A percentile compares a stretch with the other conserved stretches of the same genome.
These are phyloP conservation scores for Xyliphius kryptos DNA, from an alignment of 2,113 vertebrate genomes.

Conservation along the genomic window DNA sequence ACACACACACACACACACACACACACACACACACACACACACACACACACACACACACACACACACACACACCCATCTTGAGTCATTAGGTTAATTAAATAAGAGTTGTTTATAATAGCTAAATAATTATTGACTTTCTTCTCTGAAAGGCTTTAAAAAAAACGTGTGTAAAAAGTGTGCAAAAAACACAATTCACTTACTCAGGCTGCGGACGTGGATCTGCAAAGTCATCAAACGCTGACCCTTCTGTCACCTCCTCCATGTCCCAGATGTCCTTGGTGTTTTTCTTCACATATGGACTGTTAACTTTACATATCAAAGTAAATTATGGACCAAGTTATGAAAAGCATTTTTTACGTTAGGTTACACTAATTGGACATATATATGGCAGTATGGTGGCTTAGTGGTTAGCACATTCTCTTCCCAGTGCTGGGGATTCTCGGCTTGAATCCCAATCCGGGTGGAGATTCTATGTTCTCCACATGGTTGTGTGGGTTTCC, in stretches of 20 bases:
- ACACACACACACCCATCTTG: slow-evolving; percentile 73
- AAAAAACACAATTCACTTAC: slow-evolving; percentile 64
- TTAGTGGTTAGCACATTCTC: too few species aligned
- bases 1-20: too few species aligned
- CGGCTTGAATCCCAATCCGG: too few species aligned
- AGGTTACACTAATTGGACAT: not conserved
- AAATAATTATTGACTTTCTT: too few species aligned
- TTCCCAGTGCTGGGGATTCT: too few species aligned
- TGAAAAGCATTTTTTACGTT: not conserved
- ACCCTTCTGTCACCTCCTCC: slow-evolving; percentile 75
- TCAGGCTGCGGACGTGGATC: slow-evolving; percentile 82
- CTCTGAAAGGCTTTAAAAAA: not conserved
- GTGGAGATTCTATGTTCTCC: too few species aligned
- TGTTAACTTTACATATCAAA: slow-evolving; percentile 28
- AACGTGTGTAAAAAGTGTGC: not conserved
- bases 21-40: too few species aligned
- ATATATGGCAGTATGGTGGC: too few species aligned
- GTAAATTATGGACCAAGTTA: not conserved
- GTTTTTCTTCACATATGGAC: slow-evolving; percentile 47
- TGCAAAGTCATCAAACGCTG: slow-evolving; percentile 71
- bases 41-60: too few species aligned
- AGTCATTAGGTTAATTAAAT: not conserved
- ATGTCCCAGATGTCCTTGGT: slow-evolving; percentile 78
- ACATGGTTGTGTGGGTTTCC: too few species aligned
- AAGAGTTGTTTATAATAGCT: too few species aligned